These are phyloP conservation scores for Neoaliturus tenellus DNA, from an alignment of 2,888 invertebrate genomes.

Conservation along the genomic window DNA sequence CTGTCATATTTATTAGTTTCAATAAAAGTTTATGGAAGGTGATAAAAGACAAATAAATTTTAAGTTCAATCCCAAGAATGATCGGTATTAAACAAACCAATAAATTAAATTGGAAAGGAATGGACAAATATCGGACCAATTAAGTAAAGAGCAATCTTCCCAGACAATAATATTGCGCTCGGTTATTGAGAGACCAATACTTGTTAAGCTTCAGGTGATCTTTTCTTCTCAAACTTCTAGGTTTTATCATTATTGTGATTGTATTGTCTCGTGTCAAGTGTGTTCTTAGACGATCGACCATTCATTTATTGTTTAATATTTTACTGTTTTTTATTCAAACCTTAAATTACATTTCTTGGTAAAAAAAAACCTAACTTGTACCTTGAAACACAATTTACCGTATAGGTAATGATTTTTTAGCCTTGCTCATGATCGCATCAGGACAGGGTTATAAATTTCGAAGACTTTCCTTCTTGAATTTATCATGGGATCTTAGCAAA, in stretches of 20 bases:
- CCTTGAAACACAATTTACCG: too few species aligned
- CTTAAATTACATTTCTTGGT: too few species aligned
- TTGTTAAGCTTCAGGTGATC: not conserved
- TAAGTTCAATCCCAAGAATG: not conserved
- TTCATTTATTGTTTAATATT: too few species aligned
- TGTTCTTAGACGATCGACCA: too few species aligned
- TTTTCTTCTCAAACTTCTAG: not conserved
- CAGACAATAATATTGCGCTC: not conserved
- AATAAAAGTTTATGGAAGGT: too few species aligned
- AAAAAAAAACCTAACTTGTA: too few species aligned
- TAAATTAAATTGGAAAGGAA: not conserved
- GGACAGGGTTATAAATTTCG: not conserved
- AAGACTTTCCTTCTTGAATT: not conserved
- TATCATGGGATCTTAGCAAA: conserved; percentile 23
- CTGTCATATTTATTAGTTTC: too few species aligned
- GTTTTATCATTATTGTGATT: not conserved
- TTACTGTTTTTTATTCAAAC: too few species aligned
- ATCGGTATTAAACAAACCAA: not conserved
- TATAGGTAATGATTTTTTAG: too few species aligned
- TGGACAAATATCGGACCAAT: not conserved
- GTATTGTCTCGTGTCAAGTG: too few species aligned
- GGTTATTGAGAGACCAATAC: not conserved
- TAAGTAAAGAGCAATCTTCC: conserved; percentile 3
- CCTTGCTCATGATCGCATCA: not conserved
- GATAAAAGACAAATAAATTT: too few species aligned